Conservation (phyloP, 1,140 invertebrate species). For the Leptinotarsa undecemlineata region DNA sequence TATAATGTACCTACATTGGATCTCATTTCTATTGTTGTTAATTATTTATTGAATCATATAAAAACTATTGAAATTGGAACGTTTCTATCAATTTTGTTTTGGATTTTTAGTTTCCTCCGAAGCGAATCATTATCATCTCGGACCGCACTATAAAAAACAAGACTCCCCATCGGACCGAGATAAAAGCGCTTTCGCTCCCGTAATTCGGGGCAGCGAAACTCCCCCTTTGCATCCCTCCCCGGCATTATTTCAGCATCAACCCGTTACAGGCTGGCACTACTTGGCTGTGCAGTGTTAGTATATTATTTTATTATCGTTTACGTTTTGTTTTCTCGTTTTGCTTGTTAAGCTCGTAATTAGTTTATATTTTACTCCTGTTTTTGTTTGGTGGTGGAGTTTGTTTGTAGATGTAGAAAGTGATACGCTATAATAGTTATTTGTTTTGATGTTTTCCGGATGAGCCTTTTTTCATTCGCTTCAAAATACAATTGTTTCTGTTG, state of each 20-base stretch:
- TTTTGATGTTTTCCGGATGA: no score
- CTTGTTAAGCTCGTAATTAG: constrained; percentile 8
- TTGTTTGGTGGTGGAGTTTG: background rate
- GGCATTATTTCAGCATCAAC: constrained; percentile 62
- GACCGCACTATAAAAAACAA: constrained; percentile 61
- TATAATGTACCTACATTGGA: no score
- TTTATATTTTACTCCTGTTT: constrained; percentile 6
- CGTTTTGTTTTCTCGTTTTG: constrained; percentile 13
- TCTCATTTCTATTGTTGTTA: no score
- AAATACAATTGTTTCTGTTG: no score
- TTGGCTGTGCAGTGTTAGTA: constrained; percentile 60
- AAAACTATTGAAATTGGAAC: no score
- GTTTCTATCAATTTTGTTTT: constrained; percentile 26
- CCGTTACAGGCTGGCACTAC: constrained; percentile 65
- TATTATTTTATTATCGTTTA: constrained; percentile 60
- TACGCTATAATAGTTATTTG: background rate
- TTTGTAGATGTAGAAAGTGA: constrained; percentile 5
- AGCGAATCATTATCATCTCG: constrained; percentile 64
- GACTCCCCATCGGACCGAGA: constrained; percentile 48
- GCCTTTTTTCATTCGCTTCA: no score
- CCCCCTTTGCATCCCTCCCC: constrained; percentile 62
- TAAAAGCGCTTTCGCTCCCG: constrained; percentile 66
- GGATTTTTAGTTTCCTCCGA: constrained; percentile 55
- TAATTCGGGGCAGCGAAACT: constrained; percentile 62
- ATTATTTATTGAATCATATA: no score